phyloP scores from a whole-genome alignment of 2,797 vertebrate species.

The Pampus argenteus region DNA sequence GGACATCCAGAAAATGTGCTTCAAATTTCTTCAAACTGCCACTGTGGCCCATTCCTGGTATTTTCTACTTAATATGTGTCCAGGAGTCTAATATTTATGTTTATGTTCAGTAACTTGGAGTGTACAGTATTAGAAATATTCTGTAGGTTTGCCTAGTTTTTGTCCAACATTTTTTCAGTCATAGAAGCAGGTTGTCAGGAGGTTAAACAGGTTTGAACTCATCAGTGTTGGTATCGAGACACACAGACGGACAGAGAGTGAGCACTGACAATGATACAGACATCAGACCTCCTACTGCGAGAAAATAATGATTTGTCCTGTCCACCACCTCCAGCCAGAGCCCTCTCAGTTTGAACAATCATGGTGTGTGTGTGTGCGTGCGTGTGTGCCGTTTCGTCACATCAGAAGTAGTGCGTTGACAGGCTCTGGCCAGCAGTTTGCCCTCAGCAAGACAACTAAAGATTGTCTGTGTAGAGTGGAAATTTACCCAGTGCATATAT shows the following conservation, averaged over 20 bases:
- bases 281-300: constrained; percentile 29
- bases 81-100: neutral
- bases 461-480: constrained; percentile 81
- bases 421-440: constrained; percentile 41
- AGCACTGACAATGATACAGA: constrained; percentile 8
- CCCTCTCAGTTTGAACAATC: constrained; percentile 8
- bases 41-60: neutral
- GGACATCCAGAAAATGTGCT: neutral
- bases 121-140: neutral
- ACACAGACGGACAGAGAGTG: constrained; percentile 8
- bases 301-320: constrained; percentile 38
- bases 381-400: constrained; percentile 29
- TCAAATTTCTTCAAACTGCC: neutral
- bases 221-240: constrained; percentile 22
- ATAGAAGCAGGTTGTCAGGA: neutral
- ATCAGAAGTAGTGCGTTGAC: constrained; percentile 34
- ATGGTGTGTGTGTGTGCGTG: constrained; percentile 21
- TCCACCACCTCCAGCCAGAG: constrained; percentile 22
- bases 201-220: constrained; percentile 18
- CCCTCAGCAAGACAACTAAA: constrained; percentile 81
- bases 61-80: neutral
- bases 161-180: neutral
- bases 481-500: constrained; percentile 78
- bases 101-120: neutral
- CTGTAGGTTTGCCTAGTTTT: neutral